A percentile compares a stretch with the other conserved stretches of the same genome.
Evolutionary conservation across 2,113 vertebrate genomes (phyloP).

Genomic region (Cyprinus carpio): DNA sequence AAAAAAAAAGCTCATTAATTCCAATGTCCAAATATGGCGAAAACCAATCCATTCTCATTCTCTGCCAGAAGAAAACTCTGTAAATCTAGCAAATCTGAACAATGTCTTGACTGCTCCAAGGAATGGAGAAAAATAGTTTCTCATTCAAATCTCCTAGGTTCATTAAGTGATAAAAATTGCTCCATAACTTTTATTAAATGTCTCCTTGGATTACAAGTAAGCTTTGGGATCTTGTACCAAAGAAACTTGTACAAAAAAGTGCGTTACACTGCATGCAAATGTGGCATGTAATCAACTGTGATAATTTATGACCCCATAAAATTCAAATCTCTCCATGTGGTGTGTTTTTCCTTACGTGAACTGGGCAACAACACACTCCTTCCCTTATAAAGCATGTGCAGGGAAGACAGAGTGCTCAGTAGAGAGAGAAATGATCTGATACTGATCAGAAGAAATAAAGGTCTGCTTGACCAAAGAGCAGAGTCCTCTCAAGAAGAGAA

Average conservation of each 20-base stretch:
- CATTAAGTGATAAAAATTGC: conserved; percentile 35
- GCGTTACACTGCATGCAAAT: conserved; percentile 26
- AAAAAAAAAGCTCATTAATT: conserved; percentile 46
- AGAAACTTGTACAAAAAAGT: conserved; percentile 26
- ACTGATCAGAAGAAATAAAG: conserved; percentile 32
- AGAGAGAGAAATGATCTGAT: conserved; percentile 22
- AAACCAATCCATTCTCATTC: conserved; percentile 34
- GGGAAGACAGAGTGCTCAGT: conserved; percentile 21
- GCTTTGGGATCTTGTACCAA: background rate
- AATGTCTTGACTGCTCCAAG: conserved; percentile 13
- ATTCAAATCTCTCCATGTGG: conserved; percentile 22
- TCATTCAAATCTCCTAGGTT: conserved; percentile 17
- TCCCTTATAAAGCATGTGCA: conserved; percentile 21
- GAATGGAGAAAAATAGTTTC: conserved; percentile 18
- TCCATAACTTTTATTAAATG: conserved; percentile 35
- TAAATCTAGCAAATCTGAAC: conserved; percentile 36
- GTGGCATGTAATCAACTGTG: conserved; percentile 9
- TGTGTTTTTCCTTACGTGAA: background rate
- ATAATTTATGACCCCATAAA: conserved; percentile 44
- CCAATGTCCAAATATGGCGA: conserved; percentile 24
- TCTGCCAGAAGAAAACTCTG: conserved; percentile 18
- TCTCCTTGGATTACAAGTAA: conserved; percentile 2
- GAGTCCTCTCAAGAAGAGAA: background rate
- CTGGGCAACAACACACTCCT: conserved; percentile 12
- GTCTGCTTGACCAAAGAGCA: background rate